Conservation (phyloP, 2,888 invertebrate genomes). For the Lathronympha strigana region DNA sequence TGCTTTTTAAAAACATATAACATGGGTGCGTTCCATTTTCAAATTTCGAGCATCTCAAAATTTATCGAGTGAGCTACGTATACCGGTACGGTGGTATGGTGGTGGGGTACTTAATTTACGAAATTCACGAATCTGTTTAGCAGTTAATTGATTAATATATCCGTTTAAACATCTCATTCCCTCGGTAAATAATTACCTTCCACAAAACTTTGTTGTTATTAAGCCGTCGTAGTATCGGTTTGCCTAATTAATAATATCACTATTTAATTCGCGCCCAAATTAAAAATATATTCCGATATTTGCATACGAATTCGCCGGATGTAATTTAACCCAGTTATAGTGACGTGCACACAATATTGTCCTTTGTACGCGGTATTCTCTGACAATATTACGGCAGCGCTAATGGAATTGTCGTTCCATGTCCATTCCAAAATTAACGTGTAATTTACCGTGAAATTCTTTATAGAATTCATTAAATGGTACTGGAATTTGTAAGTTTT, state of each 20-base stretch:
- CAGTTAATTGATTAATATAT: constrained; percentile 19
- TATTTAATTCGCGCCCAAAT: constrained; percentile 30
- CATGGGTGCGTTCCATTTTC: no score
- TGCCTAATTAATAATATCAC: constrained; percentile 35
- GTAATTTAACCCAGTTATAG: constrained; percentile 39
- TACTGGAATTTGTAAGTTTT: constrained; percentile 1
- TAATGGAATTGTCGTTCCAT: constrained; percentile 53
- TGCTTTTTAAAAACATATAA: no score
- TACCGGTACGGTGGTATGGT: no score
- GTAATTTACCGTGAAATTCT: constrained; percentile 46
- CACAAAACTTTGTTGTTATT: constrained; percentile 35
- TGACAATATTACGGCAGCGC: constrained; percentile 47
- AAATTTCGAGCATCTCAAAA: no score
- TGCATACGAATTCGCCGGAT: constrained; percentile 35
- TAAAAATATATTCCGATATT: constrained; percentile 32
- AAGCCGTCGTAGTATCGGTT: constrained; percentile 26
- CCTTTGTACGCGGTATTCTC: constrained; percentile 43
- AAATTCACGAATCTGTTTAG: background rate
- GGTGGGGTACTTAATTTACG: background rate
- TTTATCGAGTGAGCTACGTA: no score
- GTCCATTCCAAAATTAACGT: constrained; percentile 49
- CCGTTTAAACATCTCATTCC: constrained; percentile 25
- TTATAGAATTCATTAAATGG: constrained; percentile 28
- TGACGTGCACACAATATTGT: constrained; percentile 42
- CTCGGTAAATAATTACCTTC: constrained; percentile 31